These are phyloP conservation scores for Notodonta ziczac DNA, from an alignment of 2,888 invertebrate genomes.

Conservation along the genomic window DNA sequence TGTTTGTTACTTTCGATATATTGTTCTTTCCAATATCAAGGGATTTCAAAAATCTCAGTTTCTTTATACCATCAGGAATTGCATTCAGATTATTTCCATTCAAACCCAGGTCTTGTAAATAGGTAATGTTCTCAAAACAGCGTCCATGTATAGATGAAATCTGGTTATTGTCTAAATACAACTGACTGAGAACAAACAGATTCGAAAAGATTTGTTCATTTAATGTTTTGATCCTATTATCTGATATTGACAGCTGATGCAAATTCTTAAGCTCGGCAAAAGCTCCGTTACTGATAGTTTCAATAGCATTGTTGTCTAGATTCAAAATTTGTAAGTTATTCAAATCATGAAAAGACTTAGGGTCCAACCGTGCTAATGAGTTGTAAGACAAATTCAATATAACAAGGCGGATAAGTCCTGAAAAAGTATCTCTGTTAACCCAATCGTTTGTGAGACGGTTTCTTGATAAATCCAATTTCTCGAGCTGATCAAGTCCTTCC, in stretches of 20 bases:
- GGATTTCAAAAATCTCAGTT: slow-evolving; percentile 88
- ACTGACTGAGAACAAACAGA: slow-evolving; percentile 88
- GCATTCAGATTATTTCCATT: slow-evolving; percentile 88
- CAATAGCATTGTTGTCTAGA: slow-evolving; percentile 89
- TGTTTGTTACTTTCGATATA: slow-evolving; percentile 88
- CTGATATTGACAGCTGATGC: slow-evolving; percentile 89
- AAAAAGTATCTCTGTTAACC: slow-evolving; percentile 91
- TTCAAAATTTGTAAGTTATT: slow-evolving; percentile 90
- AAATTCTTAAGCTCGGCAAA: slow-evolving; percentile 90
- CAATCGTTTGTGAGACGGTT: slow-evolving; percentile 90
- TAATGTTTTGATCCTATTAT: slow-evolving; percentile 87
- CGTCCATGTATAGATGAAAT: slow-evolving; percentile 87
- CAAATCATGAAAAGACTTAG: slow-evolving; percentile 89
- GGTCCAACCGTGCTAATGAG: slow-evolving; percentile 87
- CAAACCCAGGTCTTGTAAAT: slow-evolving; percentile 90
- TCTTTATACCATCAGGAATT: slow-evolving; percentile 88
- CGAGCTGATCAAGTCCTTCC: slow-evolving; percentile 89
- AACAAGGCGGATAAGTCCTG: slow-evolving; percentile 88
- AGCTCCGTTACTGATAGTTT: slow-evolving; percentile 88
- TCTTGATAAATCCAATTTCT: slow-evolving; percentile 89
- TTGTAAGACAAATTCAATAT: slow-evolving; percentile 91
- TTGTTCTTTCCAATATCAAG: slow-evolving; percentile 93
- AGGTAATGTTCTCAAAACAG: slow-evolving; percentile 90
- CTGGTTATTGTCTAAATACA: slow-evolving; percentile 90
- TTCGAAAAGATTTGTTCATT: slow-evolving; percentile 89